Percentiles rank a stretch among this genome's conserved stretches.
phyloP scores from a whole-genome alignment of 2,113 vertebrate species.

The Actinemys pallida region DNA sequence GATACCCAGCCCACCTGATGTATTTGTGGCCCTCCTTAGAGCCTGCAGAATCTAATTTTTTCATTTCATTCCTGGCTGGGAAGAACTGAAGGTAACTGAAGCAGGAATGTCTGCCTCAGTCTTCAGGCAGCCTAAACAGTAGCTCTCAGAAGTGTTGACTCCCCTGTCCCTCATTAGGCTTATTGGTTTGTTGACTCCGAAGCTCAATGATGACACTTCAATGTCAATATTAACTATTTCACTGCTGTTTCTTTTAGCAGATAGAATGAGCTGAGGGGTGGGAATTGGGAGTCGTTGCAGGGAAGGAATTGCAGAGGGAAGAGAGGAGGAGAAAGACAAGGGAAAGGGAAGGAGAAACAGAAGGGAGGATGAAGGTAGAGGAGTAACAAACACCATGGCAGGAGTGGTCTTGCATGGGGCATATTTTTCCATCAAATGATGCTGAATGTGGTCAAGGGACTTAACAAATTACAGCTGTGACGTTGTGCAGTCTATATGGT shows the following conservation, averaged over 20 bases:
- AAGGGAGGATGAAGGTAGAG: fast-evolving
- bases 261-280: not conserved
- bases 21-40: not conserved
- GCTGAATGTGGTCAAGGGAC: not conserved
- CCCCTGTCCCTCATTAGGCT: not conserved
- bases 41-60: not conserved
- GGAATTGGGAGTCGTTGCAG: not conserved
- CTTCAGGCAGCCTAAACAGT: not conserved
- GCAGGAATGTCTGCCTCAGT: not conserved
- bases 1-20: not conserved
- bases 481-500: too few relatives aligned
- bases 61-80: not conserved
- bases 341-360: fast-evolving
- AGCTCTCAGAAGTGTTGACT: not conserved
- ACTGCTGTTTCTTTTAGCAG: not conserved
- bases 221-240: not conserved
- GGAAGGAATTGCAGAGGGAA: not conserved
- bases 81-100: not conserved
- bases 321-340: not conserved
- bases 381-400: not conserved
- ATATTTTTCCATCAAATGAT: not conserved
- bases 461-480: not conserved
- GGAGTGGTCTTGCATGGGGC: not conserved
- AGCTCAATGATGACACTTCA: not conserved
- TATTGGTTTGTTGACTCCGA: not conserved